These are phyloP conservation scores for Danio kyathit DNA, from an alignment of 2,797 vertebrate species.

Conservation along the genomic window DNA sequence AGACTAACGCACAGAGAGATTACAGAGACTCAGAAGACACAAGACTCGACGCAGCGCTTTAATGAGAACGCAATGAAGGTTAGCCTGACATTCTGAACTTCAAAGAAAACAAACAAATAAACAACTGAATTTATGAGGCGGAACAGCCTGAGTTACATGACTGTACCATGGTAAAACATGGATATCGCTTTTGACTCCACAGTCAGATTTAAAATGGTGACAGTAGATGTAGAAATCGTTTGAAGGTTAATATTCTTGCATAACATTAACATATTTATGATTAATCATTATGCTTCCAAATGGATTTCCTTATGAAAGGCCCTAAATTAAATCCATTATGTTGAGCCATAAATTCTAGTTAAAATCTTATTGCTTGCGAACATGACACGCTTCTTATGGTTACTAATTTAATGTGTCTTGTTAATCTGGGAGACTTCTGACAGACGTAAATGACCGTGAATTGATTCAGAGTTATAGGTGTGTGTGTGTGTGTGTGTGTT, in stretches of 20 bases:
- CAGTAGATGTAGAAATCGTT: not conserved
- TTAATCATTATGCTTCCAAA: constrained; percentile 40
- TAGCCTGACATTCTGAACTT: constrained; percentile 25
- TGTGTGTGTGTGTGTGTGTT: constrained; percentile 8
- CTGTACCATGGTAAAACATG: not conserved
- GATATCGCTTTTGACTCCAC: not conserved
- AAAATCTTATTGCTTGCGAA: constrained; percentile 35
- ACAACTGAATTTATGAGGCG: constrained; percentile 15
- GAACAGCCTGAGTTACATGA: not conserved
- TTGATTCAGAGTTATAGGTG: not conserved
- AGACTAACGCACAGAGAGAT: constrained; percentile 8
- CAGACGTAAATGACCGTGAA: constrained; percentile 21
- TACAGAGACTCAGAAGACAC: not conserved
- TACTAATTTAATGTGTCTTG: constrained; percentile 29
- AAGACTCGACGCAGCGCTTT: not conserved
- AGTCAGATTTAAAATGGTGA: not conserved
- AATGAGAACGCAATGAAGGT: constrained; percentile 9
- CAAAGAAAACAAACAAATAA: constrained; percentile 4
- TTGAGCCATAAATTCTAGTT: constrained; percentile 43
- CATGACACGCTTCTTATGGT: constrained; percentile 32
- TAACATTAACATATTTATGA: constrained; percentile 39
- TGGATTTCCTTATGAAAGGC: constrained; percentile 5
- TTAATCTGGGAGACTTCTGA: constrained; percentile 33
- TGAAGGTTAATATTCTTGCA: not conserved
- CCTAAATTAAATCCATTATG: constrained; percentile 31